These are phyloP conservation scores for Lagorchestes hirsutus DNA, from an alignment of 2,797 vertebrate species.

Conservation along the genomic window DNA sequence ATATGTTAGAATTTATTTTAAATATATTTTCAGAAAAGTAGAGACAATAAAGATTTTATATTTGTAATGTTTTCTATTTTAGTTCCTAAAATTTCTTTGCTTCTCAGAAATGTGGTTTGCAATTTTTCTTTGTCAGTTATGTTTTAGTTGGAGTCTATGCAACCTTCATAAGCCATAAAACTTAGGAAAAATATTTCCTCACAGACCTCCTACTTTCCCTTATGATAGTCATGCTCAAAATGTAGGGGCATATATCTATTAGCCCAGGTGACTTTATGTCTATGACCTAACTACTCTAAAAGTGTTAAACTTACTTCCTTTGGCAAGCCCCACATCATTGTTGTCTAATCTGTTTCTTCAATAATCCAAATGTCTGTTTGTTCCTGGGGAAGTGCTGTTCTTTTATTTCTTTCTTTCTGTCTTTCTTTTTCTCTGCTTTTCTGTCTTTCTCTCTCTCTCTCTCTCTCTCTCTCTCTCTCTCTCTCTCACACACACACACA, in stretches of 20 bases:
- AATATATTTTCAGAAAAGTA: no score
- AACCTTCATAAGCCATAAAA: no score
- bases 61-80: no score
- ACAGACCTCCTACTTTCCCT: no score
- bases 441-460: not conserved
- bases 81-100: no score
- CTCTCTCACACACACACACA: not conserved
- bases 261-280: not conserved
- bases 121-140: no score
- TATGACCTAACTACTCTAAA: constrained; percentile 3
- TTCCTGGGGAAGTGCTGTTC: not conserved
- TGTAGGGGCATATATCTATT: not conserved
- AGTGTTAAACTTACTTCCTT: not conserved
- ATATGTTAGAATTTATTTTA: constrained; percentile 10
- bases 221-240: no score
- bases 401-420: not conserved
- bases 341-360: constrained; percentile 20
- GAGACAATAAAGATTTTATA: no score
- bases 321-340: not conserved
- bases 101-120: no score
- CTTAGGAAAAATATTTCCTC: no score
- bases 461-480: not conserved
- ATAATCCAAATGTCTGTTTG: constrained; percentile 24
- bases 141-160: no score
- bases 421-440: not conserved